A percentile compares a stretch with the other conserved stretches of the same genome.
These are phyloP conservation scores for Borostomias antarcticus DNA, from an alignment of 2,797 vertebrate species.

Conservation along the genomic window DNA sequence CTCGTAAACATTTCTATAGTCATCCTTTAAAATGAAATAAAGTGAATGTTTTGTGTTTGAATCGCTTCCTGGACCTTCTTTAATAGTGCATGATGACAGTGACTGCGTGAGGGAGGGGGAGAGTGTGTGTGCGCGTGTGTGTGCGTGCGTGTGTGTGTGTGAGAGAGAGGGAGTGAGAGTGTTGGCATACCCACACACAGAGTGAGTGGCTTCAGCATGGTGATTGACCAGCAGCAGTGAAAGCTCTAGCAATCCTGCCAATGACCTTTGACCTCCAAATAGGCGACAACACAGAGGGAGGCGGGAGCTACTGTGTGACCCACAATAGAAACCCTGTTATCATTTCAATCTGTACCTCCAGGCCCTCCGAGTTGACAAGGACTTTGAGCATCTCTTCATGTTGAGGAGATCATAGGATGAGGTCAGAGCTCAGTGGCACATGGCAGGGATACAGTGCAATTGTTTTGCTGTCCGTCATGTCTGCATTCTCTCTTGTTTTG, in stretches of 20 bases:
- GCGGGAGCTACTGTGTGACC: slow-evolving; percentile 41
- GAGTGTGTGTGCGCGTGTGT: slow-evolving; percentile 6
- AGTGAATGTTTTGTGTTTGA: slow-evolving; percentile 53
- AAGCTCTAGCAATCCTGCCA: slow-evolving; percentile 38
- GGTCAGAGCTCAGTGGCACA: slow-evolving; percentile 42
- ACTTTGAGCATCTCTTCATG: slow-evolving; percentile 33
- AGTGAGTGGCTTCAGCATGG: slow-evolving; percentile 20
- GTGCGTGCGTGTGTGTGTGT: slow-evolving; percentile 17
- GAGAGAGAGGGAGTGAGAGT: not conserved
- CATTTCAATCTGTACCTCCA: slow-evolving; percentile 24
- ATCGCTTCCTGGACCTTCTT: slow-evolving; percentile 55
- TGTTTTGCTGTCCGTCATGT: slow-evolving; percentile 38
- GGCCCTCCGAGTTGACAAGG: not conserved
- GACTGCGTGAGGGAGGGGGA: not conserved
- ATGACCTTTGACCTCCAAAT: slow-evolving; percentile 50
- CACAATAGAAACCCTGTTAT: slow-evolving; percentile 25
- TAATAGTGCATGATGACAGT: slow-evolving; percentile 51
- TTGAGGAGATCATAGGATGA: slow-evolving; percentile 29
- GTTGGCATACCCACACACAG: slow-evolving; percentile 4
- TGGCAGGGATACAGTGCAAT: slow-evolving; percentile 63
- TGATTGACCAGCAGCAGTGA: slow-evolving; percentile 26
- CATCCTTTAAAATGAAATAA: slow-evolving; percentile 68
- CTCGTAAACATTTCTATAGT: slow-evolving; percentile 74
- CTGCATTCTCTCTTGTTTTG: slow-evolving; percentile 10
- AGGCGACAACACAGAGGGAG: slow-evolving; percentile 39